Base-by-base conservation (phyloP, 2,113 vertebrate species). In the Alexandromys fortis region DNA sequence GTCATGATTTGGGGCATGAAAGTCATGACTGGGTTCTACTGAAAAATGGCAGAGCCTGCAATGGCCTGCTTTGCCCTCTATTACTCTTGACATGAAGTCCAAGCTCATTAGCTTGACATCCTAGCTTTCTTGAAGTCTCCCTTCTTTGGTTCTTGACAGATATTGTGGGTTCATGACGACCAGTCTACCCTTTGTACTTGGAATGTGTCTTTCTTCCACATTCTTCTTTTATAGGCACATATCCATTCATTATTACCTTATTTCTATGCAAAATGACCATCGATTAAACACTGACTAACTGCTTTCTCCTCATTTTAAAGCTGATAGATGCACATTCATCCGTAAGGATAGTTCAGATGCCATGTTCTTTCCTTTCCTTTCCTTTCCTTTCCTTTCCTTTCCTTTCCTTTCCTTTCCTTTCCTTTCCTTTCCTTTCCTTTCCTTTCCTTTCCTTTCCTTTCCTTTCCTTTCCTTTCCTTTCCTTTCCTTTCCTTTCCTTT, bases 21-120 rank as follows among this genome's bases (percentile, higher is more conserved):
- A 47, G 58, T 75, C 76, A 90, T 1, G 6, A 68, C 38, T 30
- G 3, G 45, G 72, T 81, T 76, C 33, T 11, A 19, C 12, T 77
- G 86, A 78, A 72, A 92, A 76, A 90, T 63, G 6, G 5, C 68
- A 88, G 79, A 76, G 47, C 26, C 47, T 63, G n/a, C 7, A 1
- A 75, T 75, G 73, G n/a, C n/a, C 52, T 47, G 28, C 17, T 91
- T 79, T 79, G 26, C 22, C 79, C 2, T 22, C 63, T 91, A 0
- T 9, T 72, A 45, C 88, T 94, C 70, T 81, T 45, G 75, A 68
- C 90, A 83, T 72, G 26, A 89, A 95, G 49, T 55, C 42, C 22
- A 58, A 58, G 17, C 30, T 76, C 47, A 42, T 33, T n/a, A 42
- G 76, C 24, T 79, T 35, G 17, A 42, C 14, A 55, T 8, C 28